A percentile compares a stretch with the other conserved stretches of the same genome.
Conservation (phyloP, 23 tunicate genomes). For the Phallusia fumigata region DNA sequence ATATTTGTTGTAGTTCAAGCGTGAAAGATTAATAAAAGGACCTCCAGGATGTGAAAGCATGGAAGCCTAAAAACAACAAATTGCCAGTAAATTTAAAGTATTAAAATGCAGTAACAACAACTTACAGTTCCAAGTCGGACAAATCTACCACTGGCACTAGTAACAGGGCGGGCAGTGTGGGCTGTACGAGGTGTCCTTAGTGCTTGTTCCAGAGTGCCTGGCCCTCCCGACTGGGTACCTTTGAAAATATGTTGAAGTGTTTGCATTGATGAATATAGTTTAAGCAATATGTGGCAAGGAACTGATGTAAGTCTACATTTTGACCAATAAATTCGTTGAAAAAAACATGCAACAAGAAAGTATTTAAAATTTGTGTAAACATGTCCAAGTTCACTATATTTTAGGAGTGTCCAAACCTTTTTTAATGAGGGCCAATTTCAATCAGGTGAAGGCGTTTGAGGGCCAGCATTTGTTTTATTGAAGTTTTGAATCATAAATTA, state of each 20-base stretch:
- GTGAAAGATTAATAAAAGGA: conserved; percentile 84
- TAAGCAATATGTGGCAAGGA: too few relatives aligned
- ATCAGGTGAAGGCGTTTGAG: too few relatives aligned
- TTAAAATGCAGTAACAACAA: background rate
- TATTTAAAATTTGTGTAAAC: too few relatives aligned
- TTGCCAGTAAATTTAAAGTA: background rate
- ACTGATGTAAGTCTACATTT: too few relatives aligned
- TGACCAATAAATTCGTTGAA: too few relatives aligned
- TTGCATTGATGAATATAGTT: too few relatives aligned
- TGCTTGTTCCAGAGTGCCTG: conserved; percentile 80
- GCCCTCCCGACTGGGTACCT: conserved; percentile 86
- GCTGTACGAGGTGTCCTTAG: conserved; percentile 72
- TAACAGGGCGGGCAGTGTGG: conserved; percentile 86
- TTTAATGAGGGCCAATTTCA: too few relatives aligned
- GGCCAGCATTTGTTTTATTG: too few relatives aligned
- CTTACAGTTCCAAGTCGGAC: conserved; percentile 86
- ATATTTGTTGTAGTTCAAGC: conserved; percentile 79
- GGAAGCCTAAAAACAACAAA: conserved; percentile 52
- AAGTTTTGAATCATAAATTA: too few relatives aligned
- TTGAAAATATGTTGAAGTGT: background rate
- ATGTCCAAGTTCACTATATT: too few relatives aligned
- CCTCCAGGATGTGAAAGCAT: conserved; percentile 82
- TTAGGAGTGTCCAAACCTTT: too few relatives aligned
- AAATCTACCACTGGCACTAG: conserved; percentile 91
- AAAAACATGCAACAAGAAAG: too few relatives aligned